A percentile compares a stretch with the other conserved stretches of the same genome.
Evolutionary conservation across 2,113 vertebrate species (phyloP).

Genomic region (Leptobrachium leishanense): DNA sequence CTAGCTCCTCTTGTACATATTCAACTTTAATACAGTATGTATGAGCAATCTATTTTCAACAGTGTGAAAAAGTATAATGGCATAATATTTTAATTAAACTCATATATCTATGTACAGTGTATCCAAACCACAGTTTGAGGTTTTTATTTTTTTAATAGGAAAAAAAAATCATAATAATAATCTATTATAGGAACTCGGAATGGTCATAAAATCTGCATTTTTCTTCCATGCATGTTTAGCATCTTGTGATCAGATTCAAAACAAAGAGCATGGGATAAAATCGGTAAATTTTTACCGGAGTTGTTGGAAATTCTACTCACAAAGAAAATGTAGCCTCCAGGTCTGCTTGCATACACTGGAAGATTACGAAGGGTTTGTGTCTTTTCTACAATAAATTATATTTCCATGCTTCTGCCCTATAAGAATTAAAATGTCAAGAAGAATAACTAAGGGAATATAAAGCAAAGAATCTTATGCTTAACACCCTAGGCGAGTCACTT

Average conservation of each 20-base stretch:
- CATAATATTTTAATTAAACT: slow-evolving; percentile 36
- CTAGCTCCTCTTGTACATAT: neutral
- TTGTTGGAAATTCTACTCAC: slow-evolving; percentile 31
- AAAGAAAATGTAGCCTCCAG: slow-evolving; percentile 39
- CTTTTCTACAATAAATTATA: slow-evolving; percentile 41
- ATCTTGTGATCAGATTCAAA: neutral
- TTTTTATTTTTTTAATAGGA: slow-evolving; percentile 15
- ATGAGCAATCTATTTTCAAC: slow-evolving; percentile 25
- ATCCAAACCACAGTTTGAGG: neutral
- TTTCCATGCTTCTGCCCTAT: slow-evolving; percentile 22
- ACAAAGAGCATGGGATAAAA: slow-evolving; percentile 18
- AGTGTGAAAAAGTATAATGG: slow-evolving; percentile 8
- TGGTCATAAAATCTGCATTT: slow-evolving; percentile 26
- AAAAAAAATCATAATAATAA: neutral
- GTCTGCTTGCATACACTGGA: slow-evolving; percentile 26
- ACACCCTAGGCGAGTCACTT: slow-evolving; percentile 30
- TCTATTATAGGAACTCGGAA: slow-evolving; percentile 12
- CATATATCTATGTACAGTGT: slow-evolving; percentile 1
- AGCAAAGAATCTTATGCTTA: slow-evolving; percentile 15
- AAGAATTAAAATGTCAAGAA: slow-evolving; percentile 43
- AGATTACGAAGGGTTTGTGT: slow-evolving; percentile 44
- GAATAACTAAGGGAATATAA: slow-evolving; percentile 32
- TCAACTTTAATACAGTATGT: neutral
- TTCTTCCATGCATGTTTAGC: slow-evolving; percentile 8
- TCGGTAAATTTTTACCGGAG: slow-evolving; percentile 25